A percentile compares a stretch with the other conserved stretches of the same genome.
phyloP scores from a whole-genome alignment of 1,140 invertebrate species.

The Samia ricini region DNA sequence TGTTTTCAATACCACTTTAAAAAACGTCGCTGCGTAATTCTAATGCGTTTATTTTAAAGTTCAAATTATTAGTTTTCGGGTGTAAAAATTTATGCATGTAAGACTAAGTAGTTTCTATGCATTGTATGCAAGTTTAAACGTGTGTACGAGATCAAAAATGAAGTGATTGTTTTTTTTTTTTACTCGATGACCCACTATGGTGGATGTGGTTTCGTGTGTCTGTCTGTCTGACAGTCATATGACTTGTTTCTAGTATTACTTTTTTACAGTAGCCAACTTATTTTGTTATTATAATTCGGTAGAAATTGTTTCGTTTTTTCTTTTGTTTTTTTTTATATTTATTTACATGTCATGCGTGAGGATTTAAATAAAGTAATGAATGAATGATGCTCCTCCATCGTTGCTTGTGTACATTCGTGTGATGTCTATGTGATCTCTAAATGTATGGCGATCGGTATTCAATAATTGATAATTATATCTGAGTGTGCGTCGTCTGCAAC shows the following conservation, averaged over 20 bases:
- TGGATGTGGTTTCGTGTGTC: conserved; percentile 1
- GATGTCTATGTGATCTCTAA: too few species aligned
- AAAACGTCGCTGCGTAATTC: background rate
- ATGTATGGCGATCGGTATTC: too few species aligned
- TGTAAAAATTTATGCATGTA: conserved; percentile 1
- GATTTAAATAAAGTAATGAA: too few species aligned
- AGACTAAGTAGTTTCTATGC: conserved; percentile 8
- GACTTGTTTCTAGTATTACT: conserved; percentile 16
- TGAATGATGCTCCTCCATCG: too few species aligned
- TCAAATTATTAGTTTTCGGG: background rate
- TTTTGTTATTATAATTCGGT: conserved; percentile 19
- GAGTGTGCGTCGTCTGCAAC: too few species aligned
- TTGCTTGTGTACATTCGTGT: too few species aligned
- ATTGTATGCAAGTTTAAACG: conserved; percentile 24
- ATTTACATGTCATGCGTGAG: too few species aligned
- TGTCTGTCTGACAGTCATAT: conserved; percentile 21
- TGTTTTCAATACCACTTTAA: conserved; percentile 11
- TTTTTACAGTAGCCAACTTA: conserved; percentile 17
- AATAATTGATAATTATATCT: too few species aligned
- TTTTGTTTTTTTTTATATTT: background rate
- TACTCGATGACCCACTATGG: conserved; percentile 18
- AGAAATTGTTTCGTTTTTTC: background rate
- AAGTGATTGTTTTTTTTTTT: conserved; percentile 27
- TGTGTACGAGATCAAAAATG: conserved; percentile 1
- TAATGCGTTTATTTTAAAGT: background rate